These are phyloP conservation scores for Sebastiscus albofasciatus DNA, from an alignment of 2,797 vertebrate species.

Conservation along the genomic window DNA sequence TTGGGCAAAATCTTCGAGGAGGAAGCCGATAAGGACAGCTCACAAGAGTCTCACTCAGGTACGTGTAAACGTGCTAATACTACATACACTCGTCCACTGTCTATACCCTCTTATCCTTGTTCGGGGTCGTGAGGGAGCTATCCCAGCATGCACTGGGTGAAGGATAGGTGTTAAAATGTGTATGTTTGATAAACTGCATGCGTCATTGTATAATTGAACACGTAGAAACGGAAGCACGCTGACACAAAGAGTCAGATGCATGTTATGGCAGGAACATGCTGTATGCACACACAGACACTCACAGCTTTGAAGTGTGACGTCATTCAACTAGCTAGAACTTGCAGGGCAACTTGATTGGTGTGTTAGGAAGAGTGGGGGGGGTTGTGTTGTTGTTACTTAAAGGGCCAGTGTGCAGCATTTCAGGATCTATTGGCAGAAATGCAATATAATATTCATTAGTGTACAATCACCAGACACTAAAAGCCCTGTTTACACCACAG, in stretches of 20 bases:
- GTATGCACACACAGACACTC: neutral
- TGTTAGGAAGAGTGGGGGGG: neutral
- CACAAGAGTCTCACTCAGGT: conserved; percentile 47
- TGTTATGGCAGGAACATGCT: conserved; percentile 30
- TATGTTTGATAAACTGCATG: neutral
- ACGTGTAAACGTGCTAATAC: neutral
- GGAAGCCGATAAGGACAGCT: conserved; percentile 8
- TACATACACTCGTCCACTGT: neutral
- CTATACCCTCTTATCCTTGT: neutral
- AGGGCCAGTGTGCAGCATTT: too few species aligned
- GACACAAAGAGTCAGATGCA: conserved; percentile 16
- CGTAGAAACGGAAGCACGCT: neutral
- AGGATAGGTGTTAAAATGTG: neutral
- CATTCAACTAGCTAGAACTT: conserved; percentile 48
- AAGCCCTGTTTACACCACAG: too few species aligned
- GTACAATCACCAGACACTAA: too few species aligned
- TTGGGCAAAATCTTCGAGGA: conserved; percentile 59
- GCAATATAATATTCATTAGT: too few species aligned
- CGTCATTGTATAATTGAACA: conserved; percentile 4
- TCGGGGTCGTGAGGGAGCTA: neutral
- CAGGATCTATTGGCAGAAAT: too few species aligned
- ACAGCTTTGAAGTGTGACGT: neutral
- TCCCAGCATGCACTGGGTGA: conserved; percentile 12
- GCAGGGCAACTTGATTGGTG: conserved; percentile 12
- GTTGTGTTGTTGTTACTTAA: neutral